These are phyloP conservation scores for Anhinga anhinga DNA, from an alignment of 2,113 vertebrate genomes.

Conservation along the genomic window DNA sequence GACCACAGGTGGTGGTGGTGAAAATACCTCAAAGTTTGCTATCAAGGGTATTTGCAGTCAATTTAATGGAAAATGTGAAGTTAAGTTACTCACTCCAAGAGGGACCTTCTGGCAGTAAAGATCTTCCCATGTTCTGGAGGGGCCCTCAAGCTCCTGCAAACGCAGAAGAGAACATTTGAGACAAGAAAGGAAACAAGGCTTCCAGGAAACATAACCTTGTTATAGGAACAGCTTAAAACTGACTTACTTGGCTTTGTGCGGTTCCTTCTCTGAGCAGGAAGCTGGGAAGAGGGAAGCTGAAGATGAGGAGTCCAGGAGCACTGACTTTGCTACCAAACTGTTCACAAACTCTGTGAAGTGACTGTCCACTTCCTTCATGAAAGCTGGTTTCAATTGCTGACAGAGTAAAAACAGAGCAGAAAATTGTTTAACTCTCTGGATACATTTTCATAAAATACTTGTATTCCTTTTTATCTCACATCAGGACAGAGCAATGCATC, in stretches of 20 bases:
- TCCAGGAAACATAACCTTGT: not conserved
- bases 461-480: not conserved
- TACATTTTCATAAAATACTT: not conserved
- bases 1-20: not conserved
- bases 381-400: slow-evolving; percentile 86
- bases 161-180: not conserved
- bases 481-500: not conserved
- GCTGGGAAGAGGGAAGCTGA: slow-evolving; percentile 73
- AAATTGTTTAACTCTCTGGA: not conserved
- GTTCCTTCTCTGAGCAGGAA: slow-evolving; percentile 77
- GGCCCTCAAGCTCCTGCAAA: slow-evolving; percentile 77
- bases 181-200: not conserved
- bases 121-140: slow-evolving; percentile 87
- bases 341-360: slow-evolving; percentile 91
- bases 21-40: not conserved
- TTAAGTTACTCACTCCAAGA: slow-evolving; percentile 88
- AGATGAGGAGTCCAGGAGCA: slow-evolving; percentile 76
- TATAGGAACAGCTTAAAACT: not conserved
- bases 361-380: slow-evolving; percentile 89
- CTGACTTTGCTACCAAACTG: slow-evolving; percentile 86
- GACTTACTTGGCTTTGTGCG: slow-evolving; percentile 80
- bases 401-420: not conserved
- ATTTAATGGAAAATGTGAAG: not conserved
- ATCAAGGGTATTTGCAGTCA: not conserved
- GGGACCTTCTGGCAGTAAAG: slow-evolving; percentile 86